Conservation (phyloP, 2,113 vertebrate species). For the Philantomba maxwellii region DNA sequence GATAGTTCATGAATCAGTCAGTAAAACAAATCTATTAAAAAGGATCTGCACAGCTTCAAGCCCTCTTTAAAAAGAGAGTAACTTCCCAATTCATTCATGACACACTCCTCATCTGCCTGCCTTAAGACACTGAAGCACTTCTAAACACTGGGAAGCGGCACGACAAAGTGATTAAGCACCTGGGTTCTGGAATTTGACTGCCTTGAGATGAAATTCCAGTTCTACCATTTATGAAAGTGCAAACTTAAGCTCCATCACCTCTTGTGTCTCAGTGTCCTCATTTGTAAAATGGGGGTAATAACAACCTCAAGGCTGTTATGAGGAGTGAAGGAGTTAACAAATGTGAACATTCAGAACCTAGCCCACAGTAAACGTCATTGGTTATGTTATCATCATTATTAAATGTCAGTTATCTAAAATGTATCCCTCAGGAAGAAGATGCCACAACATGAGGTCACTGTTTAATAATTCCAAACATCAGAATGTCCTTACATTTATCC, state of each 20-base stretch:
- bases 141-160: neutral
- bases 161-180: neutral
- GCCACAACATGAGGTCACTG: neutral
- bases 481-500: neutral
- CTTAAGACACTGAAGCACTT: neutral
- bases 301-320: neutral
- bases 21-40: neutral
- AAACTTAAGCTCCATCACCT: neutral
- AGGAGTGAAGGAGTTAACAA: neutral
- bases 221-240: neutral
- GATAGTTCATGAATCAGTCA: neutral
- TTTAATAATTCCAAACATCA: neutral
- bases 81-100: neutral
- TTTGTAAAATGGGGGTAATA: neutral
- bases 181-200: neutral
- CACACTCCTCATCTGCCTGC: neutral
- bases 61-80: neutral
- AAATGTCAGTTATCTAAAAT: neutral
- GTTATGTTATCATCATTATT: neutral
- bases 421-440: neutral
- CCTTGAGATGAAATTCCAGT: neutral
- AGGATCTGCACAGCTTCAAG: neutral
- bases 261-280: neutral
- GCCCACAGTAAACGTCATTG: neutral
- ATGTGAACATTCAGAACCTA: neutral